Base-by-base conservation (phyloP, 2,113 vertebrate species). In the Xenopus borealis region DNA sequence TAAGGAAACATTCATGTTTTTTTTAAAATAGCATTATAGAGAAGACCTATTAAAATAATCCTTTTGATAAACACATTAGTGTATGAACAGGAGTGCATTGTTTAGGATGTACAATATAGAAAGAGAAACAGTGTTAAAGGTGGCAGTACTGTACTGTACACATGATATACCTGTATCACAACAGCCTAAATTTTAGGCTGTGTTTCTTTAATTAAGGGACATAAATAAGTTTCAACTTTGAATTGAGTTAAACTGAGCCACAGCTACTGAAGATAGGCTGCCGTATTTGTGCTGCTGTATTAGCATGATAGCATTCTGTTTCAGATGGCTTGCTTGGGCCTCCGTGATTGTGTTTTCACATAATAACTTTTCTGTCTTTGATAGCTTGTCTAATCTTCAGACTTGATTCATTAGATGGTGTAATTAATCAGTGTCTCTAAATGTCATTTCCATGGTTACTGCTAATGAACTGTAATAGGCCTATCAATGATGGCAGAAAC, bases 391-490 rank as follows among this genome's bases (percentile, higher is more conserved):
- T 75, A 75, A 75, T 75, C 73, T 75, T 69, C 66, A 75, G 73
- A 75, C 73, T 69, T 69, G 73, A 75, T 75, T 75, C 73, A 75
- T 75, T 75, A 75, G 73, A 67, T 75, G 73, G 66, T 75, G 73
- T 75, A 75, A 75, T 75, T 75, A 75, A 75, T 75, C 73, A 75
- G 73, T 75, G 73, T 69, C 66, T 75, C 55, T 61, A 75, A 75
- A 75, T 75, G 73, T 75, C 66, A 75, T 75, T 75, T 69, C 73
- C 73, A 75, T 75, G 73, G 73, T 75, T 75, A 75, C 73, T 13
- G 66, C 73, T 75, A 75, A 75, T 75, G 73, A 75, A 75, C 73
- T 69, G 58, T 75, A 75, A 75, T 75, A 69, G 73, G 58, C 66
- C 66, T 75, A 75, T 75, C 73, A 75, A 75, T 75, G 73, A 67